These are phyloP conservation scores for Yoshiicerus persimilis DNA, from an alignment of 1,140 invertebrate species.

Conservation along the genomic window DNA sequence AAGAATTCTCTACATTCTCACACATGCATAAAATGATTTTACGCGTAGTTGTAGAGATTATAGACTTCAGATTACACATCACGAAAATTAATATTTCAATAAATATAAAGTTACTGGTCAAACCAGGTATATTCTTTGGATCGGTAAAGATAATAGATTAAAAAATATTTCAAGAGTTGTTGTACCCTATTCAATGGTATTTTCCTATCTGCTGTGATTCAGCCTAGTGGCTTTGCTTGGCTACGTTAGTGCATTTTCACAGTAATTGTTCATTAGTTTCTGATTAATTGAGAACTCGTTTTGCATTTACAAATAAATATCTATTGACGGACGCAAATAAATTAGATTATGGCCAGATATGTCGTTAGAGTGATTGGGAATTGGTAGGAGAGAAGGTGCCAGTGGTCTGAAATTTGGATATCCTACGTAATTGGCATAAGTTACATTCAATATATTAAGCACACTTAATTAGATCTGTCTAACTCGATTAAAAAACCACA, in stretches of 20 bases:
- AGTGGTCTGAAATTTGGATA: neutral
- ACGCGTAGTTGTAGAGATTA: neutral
- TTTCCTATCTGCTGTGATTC: too few species aligned
- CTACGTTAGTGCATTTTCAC: too few species aligned
- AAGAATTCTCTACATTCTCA: neutral
- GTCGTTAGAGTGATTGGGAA: neutral
- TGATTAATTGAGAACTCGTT: neutral
- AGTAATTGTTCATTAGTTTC: neutral
- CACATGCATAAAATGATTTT: neutral
- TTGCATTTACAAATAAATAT: neutral
- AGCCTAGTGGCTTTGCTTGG: too few species aligned
- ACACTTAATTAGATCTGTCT: neutral
- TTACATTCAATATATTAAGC: neutral
- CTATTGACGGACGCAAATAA: neutral
- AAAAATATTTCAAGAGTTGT: neutral
- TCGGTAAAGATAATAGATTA: neutral
- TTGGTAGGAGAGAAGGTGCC: neutral
- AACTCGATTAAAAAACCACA: neutral
- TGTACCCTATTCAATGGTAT: neutral
- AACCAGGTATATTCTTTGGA: too few species aligned
- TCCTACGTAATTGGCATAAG: neutral
- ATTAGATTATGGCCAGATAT: neutral
- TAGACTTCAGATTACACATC: neutral
- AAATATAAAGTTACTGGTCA: neutral
- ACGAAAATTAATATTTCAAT: neutral